These are phyloP conservation scores for Trichoplusia ni DNA, from an alignment of 1,140 invertebrate genomes.

Conservation along the genomic window DNA sequence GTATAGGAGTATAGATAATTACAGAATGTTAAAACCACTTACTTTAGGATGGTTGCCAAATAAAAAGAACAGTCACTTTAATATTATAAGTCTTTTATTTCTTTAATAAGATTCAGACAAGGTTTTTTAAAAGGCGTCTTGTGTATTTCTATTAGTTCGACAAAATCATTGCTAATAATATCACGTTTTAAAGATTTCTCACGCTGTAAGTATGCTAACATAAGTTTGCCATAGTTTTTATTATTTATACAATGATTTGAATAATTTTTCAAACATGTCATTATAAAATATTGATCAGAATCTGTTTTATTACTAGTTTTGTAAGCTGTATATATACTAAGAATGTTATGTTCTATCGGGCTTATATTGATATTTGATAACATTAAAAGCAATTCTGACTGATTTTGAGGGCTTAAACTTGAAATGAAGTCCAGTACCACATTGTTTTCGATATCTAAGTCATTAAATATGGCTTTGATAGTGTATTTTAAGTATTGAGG, in stretches of 20 bases:
- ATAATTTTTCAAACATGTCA: slow-evolving; percentile 36
- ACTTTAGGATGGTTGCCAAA: no score
- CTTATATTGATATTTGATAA: slow-evolving; percentile 42
- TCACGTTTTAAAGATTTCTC: slow-evolving; percentile 23
- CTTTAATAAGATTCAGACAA: slow-evolving; percentile 48
- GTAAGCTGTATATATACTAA: slow-evolving; percentile 48
- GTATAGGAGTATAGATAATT: no score
- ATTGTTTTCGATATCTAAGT: slow-evolving; percentile 37
- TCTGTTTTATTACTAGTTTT: slow-evolving; percentile 48
- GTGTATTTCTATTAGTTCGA: slow-evolving; percentile 47
- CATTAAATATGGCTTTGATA: slow-evolving; percentile 44
- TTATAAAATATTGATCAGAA: slow-evolving; percentile 46
- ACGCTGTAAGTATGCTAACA: slow-evolving; percentile 51
- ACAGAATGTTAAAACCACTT: no score
- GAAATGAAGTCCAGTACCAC: slow-evolving; percentile 50
- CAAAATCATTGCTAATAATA: slow-evolving; percentile 7
- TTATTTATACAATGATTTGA: slow-evolving; percentile 37
- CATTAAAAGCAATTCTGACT: slow-evolving; percentile 39
- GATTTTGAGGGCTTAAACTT: slow-evolving; percentile 35
- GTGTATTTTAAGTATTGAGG: slow-evolving; percentile 36
- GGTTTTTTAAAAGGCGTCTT: slow-evolving; percentile 51
- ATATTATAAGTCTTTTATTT: slow-evolving; percentile 22
- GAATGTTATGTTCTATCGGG: slow-evolving; percentile 44
- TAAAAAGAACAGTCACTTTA: no score
- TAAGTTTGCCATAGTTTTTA: slow-evolving; percentile 54